A percentile compares a stretch with the other conserved stretches of the same genome.
Conservation (phyloP, 2,797 vertebrate genomes). For the Xenopus petersii region DNA sequence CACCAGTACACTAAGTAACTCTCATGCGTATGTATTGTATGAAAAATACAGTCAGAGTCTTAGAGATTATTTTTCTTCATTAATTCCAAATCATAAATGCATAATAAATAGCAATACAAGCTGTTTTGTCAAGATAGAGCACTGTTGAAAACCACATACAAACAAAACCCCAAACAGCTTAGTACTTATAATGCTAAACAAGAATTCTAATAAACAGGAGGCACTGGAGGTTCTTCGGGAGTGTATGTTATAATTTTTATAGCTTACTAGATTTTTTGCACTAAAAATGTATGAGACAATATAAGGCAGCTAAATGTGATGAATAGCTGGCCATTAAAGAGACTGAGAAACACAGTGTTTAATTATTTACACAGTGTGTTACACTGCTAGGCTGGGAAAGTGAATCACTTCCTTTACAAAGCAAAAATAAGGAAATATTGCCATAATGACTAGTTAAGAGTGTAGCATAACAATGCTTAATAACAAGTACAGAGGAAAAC, state of each 20-base stretch:
- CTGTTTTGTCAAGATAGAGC: conserved; percentile 18
- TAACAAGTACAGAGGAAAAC: no score
- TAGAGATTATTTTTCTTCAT: no score
- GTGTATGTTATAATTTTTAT: conserved; percentile 34
- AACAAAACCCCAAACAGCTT: not conserved
- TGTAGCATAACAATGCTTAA: no score
- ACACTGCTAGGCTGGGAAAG: conserved; percentile 4
- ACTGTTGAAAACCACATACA: not conserved
- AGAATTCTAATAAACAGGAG: conserved; percentile 28
- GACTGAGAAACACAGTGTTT: conserved; percentile 25
- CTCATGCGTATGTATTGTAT: no score
- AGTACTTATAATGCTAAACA: conserved; percentile 34
- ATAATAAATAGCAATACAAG: conserved; percentile 19
- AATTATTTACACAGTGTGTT: conserved; percentile 43
- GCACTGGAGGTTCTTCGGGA: conserved; percentile 36
- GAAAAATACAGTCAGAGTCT: no score
- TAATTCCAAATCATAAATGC: no score
- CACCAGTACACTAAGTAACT: no score
- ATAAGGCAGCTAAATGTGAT: conserved; percentile 40
- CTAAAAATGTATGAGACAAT: conserved; percentile 44
- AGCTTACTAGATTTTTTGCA: conserved; percentile 41
- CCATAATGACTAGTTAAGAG: not conserved
- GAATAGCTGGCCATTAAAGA: conserved; percentile 42
- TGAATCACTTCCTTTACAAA: conserved; percentile 5
- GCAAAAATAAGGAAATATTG: conserved; percentile 22